These are phyloP conservation scores for Zosterops borbonicus DNA, from an alignment of 2,113 vertebrate species.

Conservation along the genomic window DNA sequence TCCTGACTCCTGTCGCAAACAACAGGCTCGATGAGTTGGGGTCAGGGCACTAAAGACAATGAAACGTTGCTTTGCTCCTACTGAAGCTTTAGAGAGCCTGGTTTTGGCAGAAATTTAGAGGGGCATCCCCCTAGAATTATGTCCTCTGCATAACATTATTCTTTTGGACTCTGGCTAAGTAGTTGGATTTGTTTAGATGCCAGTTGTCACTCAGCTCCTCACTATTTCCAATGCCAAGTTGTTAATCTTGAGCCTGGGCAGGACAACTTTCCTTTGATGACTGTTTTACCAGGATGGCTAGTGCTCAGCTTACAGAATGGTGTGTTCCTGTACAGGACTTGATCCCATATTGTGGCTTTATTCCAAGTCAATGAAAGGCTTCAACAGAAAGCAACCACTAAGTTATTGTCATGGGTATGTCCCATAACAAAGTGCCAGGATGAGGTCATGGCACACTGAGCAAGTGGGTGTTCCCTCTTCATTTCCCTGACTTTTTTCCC, in stretches of 20 bases:
- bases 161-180: neutral
- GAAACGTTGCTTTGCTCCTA: neutral
- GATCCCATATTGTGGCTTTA: neutral
- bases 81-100: neutral
- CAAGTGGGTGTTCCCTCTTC: neutral
- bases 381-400: neutral
- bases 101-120: neutral
- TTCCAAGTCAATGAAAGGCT: neutral
- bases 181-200: neutral
- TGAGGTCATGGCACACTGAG: neutral
- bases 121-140: neutral
- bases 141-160: neutral
- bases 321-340: neutral
- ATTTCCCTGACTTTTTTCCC: neutral
- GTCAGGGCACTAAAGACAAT: neutral
- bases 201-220: neutral
- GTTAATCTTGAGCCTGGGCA: neutral
- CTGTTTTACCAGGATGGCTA: neutral
- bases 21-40: neutral
- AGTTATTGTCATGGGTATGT: fast-evolving
- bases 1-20: neutral
- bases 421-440: neutral
- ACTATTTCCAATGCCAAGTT: neutral
- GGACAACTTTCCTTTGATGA: neutral
- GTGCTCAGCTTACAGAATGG: neutral